These are phyloP conservation scores for Cydia splendana DNA, from an alignment of 1,140 invertebrate genomes.

Conservation along the genomic window DNA sequence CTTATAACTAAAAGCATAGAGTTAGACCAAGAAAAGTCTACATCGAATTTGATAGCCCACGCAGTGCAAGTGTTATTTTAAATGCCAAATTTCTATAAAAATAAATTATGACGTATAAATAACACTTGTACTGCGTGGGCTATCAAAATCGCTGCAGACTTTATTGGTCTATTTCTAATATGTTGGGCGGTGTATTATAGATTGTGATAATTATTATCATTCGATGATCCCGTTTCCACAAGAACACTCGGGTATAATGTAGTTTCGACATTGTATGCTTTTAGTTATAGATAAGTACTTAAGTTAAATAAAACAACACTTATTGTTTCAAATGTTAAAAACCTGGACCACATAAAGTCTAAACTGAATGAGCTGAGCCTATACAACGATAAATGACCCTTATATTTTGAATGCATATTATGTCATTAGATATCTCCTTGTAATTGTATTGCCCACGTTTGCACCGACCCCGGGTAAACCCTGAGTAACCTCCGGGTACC, in stretches of 20 bases:
- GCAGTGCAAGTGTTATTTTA: no score
- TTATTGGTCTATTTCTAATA: no score
- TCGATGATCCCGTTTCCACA: no score
- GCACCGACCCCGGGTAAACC: not conserved
- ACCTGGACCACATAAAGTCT: slow-evolving; percentile 20
- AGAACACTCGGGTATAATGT: no score
- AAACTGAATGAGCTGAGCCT: slow-evolving; percentile 69
- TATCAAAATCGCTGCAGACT: no score
- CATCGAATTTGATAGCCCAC: no score
- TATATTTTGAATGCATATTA: slow-evolving; percentile 45
- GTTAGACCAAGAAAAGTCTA: no score
- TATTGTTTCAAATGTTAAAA: not conserved
- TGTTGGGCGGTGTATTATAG: no score
- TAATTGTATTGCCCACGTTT: slow-evolving; percentile 4
- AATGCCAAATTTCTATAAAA: no score
- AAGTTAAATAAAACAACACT: not conserved
- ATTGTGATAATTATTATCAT: no score
- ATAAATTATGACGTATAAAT: no score
- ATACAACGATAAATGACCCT: slow-evolving; percentile 72
- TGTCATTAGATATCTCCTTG: slow-evolving; percentile 21
- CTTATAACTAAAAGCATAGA: not conserved
- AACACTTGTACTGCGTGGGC: no score
- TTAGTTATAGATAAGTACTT: not conserved
- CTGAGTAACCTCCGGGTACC: not conserved
- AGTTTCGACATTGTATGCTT: not conserved